Evolutionary conservation across 2,888 invertebrate species (phyloP), one percentile per base, ranked within the genome.

Genomic region (Eugnorisma glareosa): DNA sequence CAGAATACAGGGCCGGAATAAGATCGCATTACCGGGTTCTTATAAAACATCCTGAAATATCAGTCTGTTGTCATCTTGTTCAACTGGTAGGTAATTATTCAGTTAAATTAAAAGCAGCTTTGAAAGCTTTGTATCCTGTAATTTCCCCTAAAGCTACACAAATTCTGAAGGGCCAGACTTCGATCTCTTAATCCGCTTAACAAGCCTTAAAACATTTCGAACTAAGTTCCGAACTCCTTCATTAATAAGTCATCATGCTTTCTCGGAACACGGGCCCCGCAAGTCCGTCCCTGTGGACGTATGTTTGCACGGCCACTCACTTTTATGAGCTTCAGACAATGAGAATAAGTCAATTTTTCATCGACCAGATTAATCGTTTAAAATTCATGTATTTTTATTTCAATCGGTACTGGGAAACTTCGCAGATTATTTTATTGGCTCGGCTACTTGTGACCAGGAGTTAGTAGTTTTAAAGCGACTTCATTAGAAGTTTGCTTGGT

Each of bases 341-440:
- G 86, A 88, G 91, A 91, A 90, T 91, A 92, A 91, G 90, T 92
- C 91, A 91, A 94, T 93, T 93, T 94, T 94, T 94, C 94, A 94
- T 94, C 93, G 91, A 89, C 90, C 83, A 91, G 93, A 95, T 96
- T 95, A 95, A 94, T 93, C 95, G 94, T 95, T 96, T 96, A 94
- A 95, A 95, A 95, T 95, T 95, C 94, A 94, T 94, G 91, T 91
- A 85, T 82, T 91, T 90, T 90, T 90, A 89, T 88, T 88, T 85
- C 83, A 81, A 70, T 84, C 79, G 71, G 40, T 84, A 79, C 68
- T 67, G 24, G 67, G 70, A 77, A 59, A 82, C 73, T 84, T 69
- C 71, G 59, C 72, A 78, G 79, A 81, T 86, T 76, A 79, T 77
- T 84, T 77, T 77, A 84, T 85, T 75, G 69, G 67, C 43, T 57